Evolutionary conservation across 2,888 invertebrate species (phyloP), one percentile per base, ranked within the genome.

Genomic region (Eumacrocentrus americanus): DNA sequence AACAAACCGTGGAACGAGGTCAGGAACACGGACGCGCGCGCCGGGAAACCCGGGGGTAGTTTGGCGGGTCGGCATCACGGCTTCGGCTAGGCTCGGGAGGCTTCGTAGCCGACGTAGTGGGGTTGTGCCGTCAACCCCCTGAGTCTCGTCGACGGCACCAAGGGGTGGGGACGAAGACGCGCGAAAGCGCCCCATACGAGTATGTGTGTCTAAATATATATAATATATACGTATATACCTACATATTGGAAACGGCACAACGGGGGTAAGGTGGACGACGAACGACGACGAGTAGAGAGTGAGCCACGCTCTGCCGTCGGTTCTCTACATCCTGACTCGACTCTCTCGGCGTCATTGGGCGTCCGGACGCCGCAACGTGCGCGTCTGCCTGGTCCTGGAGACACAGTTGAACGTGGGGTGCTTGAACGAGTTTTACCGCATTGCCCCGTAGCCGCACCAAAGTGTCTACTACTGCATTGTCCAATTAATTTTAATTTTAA

Each of bases 1-100:
- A 72, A 72, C 70, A 72, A 73, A 72, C 71, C 68, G 67, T 69
- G 71, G 72, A 77, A 77, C 67, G 76, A 74, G 77, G 77, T 77
- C 77, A 77, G 77, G 74, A 72, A 75, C 75, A 72, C 68, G 60
- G 38, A 47, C 40, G 57, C 46, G 29, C 23, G 60, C 20, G 62
- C 48, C 61, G 60, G 67, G 67, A 50, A n/a, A n/a, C 5, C 18
- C 42, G 50, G 14, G 9, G 11, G 9, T 48, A 58, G 59, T 61
- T 58, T 58, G 60, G 64, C 64, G 64, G 67, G 69, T 66, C 62
- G 67, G 69, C 67, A 62, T 62, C 42, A 63, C 50, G 53, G 50
- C 56, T 55, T 72, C 73, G 73, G 71, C 48, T 46, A 60, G 18
- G 40, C 60, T 73, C 74, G 71, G 71, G n/a, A n/a, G n/a, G n/a